Percentiles rank a stretch among this genome's conserved stretches.
These are phyloP conservation scores for Spondyliosoma cantharus DNA, from an alignment of 2,797 vertebrate species.

Conservation along the genomic window DNA sequence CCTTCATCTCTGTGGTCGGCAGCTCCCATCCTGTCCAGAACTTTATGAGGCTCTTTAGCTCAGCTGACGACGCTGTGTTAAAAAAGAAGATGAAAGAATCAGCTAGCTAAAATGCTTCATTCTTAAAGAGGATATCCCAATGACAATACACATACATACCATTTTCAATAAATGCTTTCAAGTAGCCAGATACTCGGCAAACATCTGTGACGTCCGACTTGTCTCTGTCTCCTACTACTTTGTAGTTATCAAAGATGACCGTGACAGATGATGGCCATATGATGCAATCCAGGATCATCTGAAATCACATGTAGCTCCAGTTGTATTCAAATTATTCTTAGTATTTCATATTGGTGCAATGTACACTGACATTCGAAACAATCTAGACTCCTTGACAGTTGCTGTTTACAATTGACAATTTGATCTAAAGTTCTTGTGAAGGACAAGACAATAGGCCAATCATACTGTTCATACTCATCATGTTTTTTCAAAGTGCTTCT, in stretches of 20 bases:
- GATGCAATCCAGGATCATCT: slow-evolving; percentile 66
- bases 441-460: neutral
- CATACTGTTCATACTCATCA: neutral
- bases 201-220: slow-evolving; percentile 27
- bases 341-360: neutral
- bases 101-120: neutral
- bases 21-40: slow-evolving; percentile 71
- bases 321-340: neutral
- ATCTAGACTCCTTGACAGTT: neutral
- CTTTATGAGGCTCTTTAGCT: slow-evolving; percentile 64
- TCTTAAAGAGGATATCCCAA: neutral
- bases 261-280: slow-evolving; percentile 61
- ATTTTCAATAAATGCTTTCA: slow-evolving; percentile 62
- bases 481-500: neutral
- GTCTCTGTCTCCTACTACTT: neutral
- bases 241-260: slow-evolving; percentile 43
- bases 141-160: slow-evolving; percentile 29
- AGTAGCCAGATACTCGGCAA: slow-evolving; percentile 49
- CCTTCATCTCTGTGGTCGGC: slow-evolving; percentile 60
- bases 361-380: neutral
- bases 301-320: slow-evolving; percentile 24
- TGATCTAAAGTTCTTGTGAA: neutral
- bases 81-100: neutral
- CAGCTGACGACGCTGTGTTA: slow-evolving; percentile 48
- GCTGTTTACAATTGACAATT: too few relatives aligned